phyloP scores from a whole-genome alignment of 2,113 vertebrate species.

The Elephas maximus region DNA sequence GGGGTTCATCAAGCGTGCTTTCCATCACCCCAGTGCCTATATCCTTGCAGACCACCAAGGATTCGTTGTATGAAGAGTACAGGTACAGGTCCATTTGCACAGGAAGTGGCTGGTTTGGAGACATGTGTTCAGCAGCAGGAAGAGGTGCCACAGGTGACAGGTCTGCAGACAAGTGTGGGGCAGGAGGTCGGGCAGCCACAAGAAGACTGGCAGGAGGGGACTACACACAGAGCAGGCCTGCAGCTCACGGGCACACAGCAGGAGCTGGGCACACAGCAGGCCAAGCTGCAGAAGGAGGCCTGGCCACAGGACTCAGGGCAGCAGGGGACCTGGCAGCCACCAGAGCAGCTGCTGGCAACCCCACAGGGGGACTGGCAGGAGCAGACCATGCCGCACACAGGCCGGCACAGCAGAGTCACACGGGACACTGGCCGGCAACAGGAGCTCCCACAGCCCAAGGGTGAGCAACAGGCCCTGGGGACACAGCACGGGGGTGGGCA shows the following conservation, averaged over 20 bases:
- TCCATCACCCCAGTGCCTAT: too few relatives aligned
- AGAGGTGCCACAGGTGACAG: not conserved
- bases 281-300: too few relatives aligned
- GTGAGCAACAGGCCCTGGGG: not conserved
- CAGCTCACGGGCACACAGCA: too few relatives aligned
- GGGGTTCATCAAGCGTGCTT: fast-evolving
- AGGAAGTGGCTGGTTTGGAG: not conserved
- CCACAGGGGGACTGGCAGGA: not conserved
- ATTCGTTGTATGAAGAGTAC: too few relatives aligned
- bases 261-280: not conserved
- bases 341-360: not conserved
- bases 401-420: not conserved
- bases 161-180: not conserved
- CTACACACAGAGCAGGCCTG: too few relatives aligned
- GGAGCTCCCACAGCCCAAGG: not conserved
- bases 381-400: not conserved
- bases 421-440: not conserved
- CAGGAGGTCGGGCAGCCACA: not conserved
- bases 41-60: not conserved
- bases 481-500: not conserved
- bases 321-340: not conserved
- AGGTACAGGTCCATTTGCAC: fast-evolving
- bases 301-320: not conserved
- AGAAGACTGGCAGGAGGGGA: not conserved
- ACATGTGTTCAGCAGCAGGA: not conserved